phyloP scores from a whole-genome alignment of 1,140 invertebrate species.

The Drosophila tropicalis region DNA sequence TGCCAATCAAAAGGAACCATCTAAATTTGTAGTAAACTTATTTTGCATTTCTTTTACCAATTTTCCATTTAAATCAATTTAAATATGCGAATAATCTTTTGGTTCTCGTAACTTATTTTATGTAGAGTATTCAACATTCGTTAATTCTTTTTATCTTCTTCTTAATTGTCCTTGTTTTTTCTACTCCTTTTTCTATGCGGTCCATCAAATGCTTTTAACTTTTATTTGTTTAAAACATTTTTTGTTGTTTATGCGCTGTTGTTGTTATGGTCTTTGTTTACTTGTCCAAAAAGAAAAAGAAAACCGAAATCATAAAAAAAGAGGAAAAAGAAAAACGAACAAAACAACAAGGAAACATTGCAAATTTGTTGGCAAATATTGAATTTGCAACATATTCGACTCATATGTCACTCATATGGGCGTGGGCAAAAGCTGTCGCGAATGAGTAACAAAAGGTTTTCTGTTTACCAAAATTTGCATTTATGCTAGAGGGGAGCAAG shows the following conservation, averaged over 20 bases:
- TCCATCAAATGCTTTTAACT: slow-evolving; percentile 74
- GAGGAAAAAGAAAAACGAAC: slow-evolving; percentile 30
- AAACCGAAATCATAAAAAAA: slow-evolving; percentile 30
- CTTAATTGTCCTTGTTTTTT: slow-evolving; percentile 21
- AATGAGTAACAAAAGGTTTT: slow-evolving; percentile 72
- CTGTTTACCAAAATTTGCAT: slow-evolving; percentile 75
- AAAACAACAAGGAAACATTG: slow-evolving; percentile 61
- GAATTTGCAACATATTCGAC: slow-evolving; percentile 82
- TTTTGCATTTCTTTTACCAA: no score
- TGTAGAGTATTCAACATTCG: slow-evolving; percentile 32
- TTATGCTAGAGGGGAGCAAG: slow-evolving; percentile 7
- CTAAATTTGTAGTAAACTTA: no score
- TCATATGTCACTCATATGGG: slow-evolving; percentile 71
- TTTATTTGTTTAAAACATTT: slow-evolving; percentile 69
- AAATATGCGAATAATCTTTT: no score
- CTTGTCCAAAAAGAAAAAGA: slow-evolving; percentile 47
- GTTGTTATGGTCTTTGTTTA: slow-evolving; percentile 58
- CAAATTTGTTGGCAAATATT: slow-evolving; percentile 83
- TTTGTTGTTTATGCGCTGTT: slow-evolving; percentile 25
- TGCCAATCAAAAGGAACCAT: not conserved
- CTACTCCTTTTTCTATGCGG: slow-evolving; percentile 36
- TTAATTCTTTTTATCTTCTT: not conserved
- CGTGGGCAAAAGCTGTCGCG: slow-evolving; percentile 53
- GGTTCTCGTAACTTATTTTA: no score
- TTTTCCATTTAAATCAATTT: no score